A percentile compares a stretch with the other conserved stretches of the same genome.
phyloP scores from a whole-genome alignment of 1,140 invertebrate species.

The Alviniconcha marisindica region DNA sequence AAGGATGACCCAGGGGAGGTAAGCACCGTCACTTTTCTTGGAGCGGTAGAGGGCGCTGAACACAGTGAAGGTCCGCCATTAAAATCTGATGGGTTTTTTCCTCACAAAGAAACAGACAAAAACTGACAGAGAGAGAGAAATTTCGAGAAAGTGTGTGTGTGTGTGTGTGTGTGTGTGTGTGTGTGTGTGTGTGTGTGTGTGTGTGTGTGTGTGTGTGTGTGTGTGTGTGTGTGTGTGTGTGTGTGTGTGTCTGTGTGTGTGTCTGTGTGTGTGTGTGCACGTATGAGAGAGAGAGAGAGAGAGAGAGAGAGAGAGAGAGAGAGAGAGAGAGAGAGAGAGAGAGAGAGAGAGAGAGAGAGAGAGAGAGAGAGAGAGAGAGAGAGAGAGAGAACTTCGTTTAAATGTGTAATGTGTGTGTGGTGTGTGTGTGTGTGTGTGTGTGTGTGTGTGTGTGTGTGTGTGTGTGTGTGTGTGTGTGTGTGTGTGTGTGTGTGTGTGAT shows the following conservation, averaged over 20 bases:
- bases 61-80: background rate
- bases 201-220: background rate
- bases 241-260: background rate
- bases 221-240: background rate
- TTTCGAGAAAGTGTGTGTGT: background rate
- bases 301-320: background rate
- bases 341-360: background rate
- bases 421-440: too few species aligned
- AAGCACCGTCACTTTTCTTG: background rate
- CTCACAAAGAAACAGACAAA: background rate
- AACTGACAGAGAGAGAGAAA: background rate
- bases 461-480: too few species aligned
- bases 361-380: too few species aligned
- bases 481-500: too few species aligned
- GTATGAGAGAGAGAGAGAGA: background rate
- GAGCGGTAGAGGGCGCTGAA: background rate
- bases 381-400: too few species aligned
- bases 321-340: background rate
- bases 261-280: background rate
- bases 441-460: too few species aligned
- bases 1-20: too few species aligned
- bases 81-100: background rate
- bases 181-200: constrained; percentile 12
- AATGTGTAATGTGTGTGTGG: too few species aligned
- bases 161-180: constrained; percentile 9